Evolutionary conservation across 2,888 invertebrate genomes (phyloP), one percentile per base, ranked within the genome.

Genomic region (Pollenia amentaria): DNA sequence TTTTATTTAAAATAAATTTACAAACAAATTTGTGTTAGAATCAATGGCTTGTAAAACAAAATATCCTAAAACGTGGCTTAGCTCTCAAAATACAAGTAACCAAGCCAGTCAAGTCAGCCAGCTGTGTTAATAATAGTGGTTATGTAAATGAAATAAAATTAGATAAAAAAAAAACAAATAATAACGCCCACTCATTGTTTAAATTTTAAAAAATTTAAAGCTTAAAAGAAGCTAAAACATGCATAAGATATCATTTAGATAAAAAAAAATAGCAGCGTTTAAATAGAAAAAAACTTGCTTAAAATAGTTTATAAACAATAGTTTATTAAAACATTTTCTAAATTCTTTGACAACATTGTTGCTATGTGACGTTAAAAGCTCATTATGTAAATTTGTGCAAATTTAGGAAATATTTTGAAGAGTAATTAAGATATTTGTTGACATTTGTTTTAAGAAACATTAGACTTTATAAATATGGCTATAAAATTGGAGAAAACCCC

Each of bases 101-200:
- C 29, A 29, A 40, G 21, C 40, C 18, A 53, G 14, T 1, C 14
- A 44, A 21, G 42, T 18, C 21, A 40, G 21, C 69, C 51, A 60
- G n/a, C 16, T 48, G 51, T 75, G 42, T n/a, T 73, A 44, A 57
- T 62, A 76, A 70, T 48, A n/a, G 48, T 64, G 46, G 40, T 83
- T 83, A 65, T 70, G 44, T 55, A 29, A 83, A 83, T 29, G 29
- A 6, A 55, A 3, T 67, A 16, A 78, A 51, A 29, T 62, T n/a
- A 40, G 48, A 48, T 40, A 60, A 69, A 42, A 70, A 51, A 48
- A 9, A 8, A 64, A 64, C 38, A 44, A 69, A n/a, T 46, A 55
- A 46, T n/a, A 53, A 65, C 73, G 72, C 80, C 80, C 40, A 51
- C 46, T 64, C 55, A 64, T 69, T 62, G 21, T 48, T 29, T 29